Evolutionary conservation across 2,113 vertebrate genomes (phyloP).

Genomic region (Merops nubicus): DNA sequence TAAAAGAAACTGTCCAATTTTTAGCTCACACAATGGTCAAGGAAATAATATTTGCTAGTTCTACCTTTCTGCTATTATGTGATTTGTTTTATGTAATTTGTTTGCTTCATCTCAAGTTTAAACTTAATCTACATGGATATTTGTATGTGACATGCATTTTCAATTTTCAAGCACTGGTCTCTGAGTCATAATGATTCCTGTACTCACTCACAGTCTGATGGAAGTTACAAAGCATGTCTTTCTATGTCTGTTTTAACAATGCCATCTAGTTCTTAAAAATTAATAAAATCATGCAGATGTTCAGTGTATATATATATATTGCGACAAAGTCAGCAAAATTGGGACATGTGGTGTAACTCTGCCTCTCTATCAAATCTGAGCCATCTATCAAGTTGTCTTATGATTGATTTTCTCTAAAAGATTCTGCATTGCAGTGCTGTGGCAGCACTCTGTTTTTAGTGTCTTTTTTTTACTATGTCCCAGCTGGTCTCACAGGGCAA

Average conservation of each 20-base stretch:
- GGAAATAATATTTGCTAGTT: background rate
- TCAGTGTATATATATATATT: background rate
- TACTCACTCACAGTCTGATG: background rate
- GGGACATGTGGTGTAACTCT: background rate
- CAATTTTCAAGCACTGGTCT: background rate
- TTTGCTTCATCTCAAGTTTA: background rate
- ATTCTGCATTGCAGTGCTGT: slow-evolving; percentile 42
- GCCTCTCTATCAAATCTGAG: background rate
- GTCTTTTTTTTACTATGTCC: background rate
- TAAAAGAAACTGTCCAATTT: background rate
- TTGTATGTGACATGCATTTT: background rate
- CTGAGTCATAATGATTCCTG: background rate
- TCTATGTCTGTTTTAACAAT: background rate
- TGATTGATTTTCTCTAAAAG: slow-evolving; percentile 60
- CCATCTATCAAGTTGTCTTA: slow-evolving; percentile 41
- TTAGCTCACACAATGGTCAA: background rate
- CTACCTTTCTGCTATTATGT: background rate
- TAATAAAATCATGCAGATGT: background rate
- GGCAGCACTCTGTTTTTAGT: slow-evolving; percentile 11
- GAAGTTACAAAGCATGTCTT: background rate
- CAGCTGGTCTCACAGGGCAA: background rate
- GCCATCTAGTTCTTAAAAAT: background rate
- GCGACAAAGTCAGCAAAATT: slow-evolving; percentile 35
- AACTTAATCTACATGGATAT: background rate
- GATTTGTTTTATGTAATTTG: background rate